These are phyloP conservation scores for Lysandra coridon DNA, from an alignment of 2,888 invertebrate genomes.

Conservation along the genomic window DNA sequence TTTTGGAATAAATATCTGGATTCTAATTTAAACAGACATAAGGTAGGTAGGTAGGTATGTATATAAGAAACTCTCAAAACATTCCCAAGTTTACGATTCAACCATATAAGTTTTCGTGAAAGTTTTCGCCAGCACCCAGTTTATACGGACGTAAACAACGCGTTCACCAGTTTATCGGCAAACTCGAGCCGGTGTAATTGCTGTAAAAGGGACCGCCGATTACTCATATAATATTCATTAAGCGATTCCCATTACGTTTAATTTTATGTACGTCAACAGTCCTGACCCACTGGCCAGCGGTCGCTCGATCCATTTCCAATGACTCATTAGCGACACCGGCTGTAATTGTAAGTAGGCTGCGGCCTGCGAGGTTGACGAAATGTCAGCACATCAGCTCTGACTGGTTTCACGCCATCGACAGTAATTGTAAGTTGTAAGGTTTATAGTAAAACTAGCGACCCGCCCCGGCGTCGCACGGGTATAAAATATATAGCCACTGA, in stretches of 20 bases:
- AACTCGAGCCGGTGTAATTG: not conserved
- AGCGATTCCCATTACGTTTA: constrained; percentile 22
- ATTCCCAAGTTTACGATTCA: not conserved
- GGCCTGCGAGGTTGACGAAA: not conserved
- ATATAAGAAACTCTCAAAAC: not conserved
- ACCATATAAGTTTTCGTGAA: constrained; percentile 16
- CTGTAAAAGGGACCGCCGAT: constrained; percentile 7
- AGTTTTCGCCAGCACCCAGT: not conserved
- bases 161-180: not conserved
- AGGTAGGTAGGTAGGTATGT: not conserved
- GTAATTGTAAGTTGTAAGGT: not conserved
- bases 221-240: constrained; percentile 28
- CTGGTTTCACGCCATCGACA: not conserved
- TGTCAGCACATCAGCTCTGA: not conserved
- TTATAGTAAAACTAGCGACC: not conserved
- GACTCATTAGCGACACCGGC: constrained; percentile 16
- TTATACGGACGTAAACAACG: constrained; percentile 1
- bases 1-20: not conserved
- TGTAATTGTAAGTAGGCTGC: not conserved
- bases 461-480: too few species aligned
- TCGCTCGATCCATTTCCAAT: constrained; percentile 5
- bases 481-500: too few species aligned
- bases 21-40: not conserved
- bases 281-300: not conserved
- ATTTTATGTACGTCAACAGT: constrained; percentile 18